These are phyloP conservation scores for Strongylocentrotus purpuratus DNA, from an alignment of 35 echinoderm and acorn worm species.

Conservation along the genomic window DNA sequence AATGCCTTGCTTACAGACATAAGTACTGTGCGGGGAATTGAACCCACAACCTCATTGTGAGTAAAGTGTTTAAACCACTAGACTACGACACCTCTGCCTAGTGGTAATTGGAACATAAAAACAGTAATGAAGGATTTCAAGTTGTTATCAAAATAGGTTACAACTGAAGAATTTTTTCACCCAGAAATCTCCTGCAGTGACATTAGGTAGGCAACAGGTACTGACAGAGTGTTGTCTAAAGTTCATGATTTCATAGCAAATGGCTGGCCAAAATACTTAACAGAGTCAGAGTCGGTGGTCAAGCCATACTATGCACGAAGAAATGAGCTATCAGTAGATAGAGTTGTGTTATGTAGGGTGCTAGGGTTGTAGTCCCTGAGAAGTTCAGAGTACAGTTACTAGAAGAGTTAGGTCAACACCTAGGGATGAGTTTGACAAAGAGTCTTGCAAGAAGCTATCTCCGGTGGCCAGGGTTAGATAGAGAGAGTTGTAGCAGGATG, in stretches of 20 bases:
- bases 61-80: too few relatives aligned
- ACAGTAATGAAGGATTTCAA: background rate
- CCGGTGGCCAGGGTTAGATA: constrained; percentile 53
- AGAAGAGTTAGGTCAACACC: constrained; percentile 28
- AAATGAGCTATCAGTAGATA: too few relatives aligned
- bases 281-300: constrained; percentile 42
- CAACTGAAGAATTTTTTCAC: too few relatives aligned
- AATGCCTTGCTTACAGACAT: too few relatives aligned
- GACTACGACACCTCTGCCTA: too few relatives aligned
- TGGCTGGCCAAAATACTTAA: constrained; percentile 20
- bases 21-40: too few relatives aligned
- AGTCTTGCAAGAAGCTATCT: background rate
- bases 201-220: constrained; percentile 24
- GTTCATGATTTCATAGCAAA: constrained; percentile 7
- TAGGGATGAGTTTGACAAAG: background rate
- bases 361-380: constrained; percentile 31
- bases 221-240: constrained; percentile 4
- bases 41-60: too few relatives aligned
- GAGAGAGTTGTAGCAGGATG: background rate
- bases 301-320: constrained; percentile 23
- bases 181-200: too few relatives aligned
- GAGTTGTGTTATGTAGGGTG: background rate
- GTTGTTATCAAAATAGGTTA: background rate
- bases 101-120: background rate
- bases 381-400: constrained; percentile 26